Evolutionary conservation across 2,888 invertebrate genomes (phyloP).

Genomic region (Allolobophora icterica): DNA sequence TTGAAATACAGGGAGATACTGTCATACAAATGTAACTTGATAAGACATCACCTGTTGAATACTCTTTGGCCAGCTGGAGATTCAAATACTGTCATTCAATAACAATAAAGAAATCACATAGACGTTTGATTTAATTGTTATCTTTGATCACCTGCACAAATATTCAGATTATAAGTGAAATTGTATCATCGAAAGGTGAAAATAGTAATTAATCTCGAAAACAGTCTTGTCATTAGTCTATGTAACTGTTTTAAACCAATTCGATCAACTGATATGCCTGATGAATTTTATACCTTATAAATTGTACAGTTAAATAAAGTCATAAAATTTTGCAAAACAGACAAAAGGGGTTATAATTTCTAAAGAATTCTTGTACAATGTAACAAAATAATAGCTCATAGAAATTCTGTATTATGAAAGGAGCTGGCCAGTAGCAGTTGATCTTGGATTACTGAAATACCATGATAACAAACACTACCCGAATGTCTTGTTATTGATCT

Average conservation of each 20-base stretch:
- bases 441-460: neutral
- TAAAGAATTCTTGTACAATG: neutral
- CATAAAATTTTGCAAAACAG: neutral
- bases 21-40: neutral
- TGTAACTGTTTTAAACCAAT: neutral
- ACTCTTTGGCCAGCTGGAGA: neutral
- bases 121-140: conserved; percentile 4
- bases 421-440: neutral
- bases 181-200: neutral
- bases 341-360: neutral
- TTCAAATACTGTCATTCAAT: neutral
- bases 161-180: conserved; percentile 7
- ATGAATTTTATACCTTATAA: neutral
- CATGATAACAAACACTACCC: neutral
- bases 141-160: conserved; percentile 17
- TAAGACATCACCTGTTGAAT: neutral
- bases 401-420: neutral
- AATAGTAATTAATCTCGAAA: neutral
- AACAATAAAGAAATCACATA: neutral
- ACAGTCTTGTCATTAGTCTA: neutral
- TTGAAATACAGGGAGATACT: no score
- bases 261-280: neutral
- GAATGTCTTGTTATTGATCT: neutral
- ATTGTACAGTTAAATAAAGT: neutral
- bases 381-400: neutral